Base-by-base conservation (phyloP, 1,140 invertebrate genomes). In the Thaumetopoea pityocampa region DNA sequence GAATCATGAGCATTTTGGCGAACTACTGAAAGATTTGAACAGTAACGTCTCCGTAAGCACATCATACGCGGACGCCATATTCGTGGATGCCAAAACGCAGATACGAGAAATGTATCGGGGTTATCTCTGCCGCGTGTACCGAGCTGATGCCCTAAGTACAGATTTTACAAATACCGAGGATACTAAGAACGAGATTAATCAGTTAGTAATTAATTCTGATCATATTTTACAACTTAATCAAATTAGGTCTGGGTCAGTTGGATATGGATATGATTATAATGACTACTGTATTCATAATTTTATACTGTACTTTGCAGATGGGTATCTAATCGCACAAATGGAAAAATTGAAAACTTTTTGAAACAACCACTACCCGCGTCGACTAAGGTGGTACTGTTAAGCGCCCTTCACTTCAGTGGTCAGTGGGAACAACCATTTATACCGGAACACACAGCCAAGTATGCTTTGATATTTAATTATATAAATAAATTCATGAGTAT, bases 371-470 rank as follows among this genome's bases (percentile, higher is more conserved):
- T 88, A 1, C 67, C 84, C 8, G 47, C 74, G 0, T 32, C 58
- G 0, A 94, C 92, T 0, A 88, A 80, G 30, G 74, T 92, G 3
- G 87, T 93, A 10, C 77, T 95, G 14, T 82, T 91, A 4, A 94
- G 92, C 56, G 92, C 93, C 1, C 78, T 95, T 1, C 94, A 94
- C 51, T 96, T 95, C 50, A 92, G 89, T 51, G 93, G 91, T 2
- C 88, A 89, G 33, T 96, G 94, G 94, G 78, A 90, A 30, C 71
- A 85, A n/a, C 88, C 90, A 10, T 96, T 96, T 60, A 51, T 89
- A 10, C 60, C 78, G 0, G 76, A 82, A 14, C 51, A 62, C 6
- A 94, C 93, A 0, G 82, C 61, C 45, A 83, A 80, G 89, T 90
- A 84, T 57, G 73, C 77, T 15, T n/a, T 11, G 4, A 15, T 23